Conservation (phyloP, 1,140 invertebrate genomes). For the Pachyrhynchus sulphureomaculatus region DNA sequence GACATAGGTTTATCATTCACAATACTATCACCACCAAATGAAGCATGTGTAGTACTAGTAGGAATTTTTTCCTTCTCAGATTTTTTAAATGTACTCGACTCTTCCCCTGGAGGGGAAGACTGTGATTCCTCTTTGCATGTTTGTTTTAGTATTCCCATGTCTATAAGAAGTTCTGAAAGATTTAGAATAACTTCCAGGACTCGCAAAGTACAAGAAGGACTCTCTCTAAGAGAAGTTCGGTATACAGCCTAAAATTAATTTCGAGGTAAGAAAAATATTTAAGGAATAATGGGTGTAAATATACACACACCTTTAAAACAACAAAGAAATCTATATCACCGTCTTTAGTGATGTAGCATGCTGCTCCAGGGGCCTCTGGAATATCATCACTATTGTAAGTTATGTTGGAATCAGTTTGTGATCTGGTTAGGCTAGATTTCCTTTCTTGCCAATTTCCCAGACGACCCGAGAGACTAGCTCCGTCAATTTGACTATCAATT, state of each 20-base stretch:
- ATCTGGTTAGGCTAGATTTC: constrained; percentile 75
- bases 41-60: constrained; percentile 29
- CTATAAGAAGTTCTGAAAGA: constrained; percentile 83
- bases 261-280: background rate
- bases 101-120: constrained; percentile 36
- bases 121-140: constrained; percentile 54
- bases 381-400: constrained; percentile 78
- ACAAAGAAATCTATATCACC: constrained; percentile 91
- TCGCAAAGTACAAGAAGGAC: constrained; percentile 72
- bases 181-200: constrained; percentile 90
- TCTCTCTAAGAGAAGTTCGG: constrained; percentile 76
- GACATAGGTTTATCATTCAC: constrained; percentile 46
- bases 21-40: constrained; percentile 39
- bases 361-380: constrained; percentile 84
- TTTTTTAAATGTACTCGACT: constrained; percentile 45
- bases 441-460: constrained; percentile 60
- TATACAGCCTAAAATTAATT: constrained; percentile 74
- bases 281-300: constrained; percentile 11
- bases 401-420: constrained; percentile 93
- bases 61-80: constrained; percentile 40
- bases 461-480: constrained; percentile 65
- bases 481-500: constrained; percentile 76
- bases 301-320: constrained; percentile 88
- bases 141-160: constrained; percentile 78
- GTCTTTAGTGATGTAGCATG: constrained; percentile 90